Percentiles rank a stretch among this genome's conserved stretches.
These are phyloP conservation scores for Limenitis camilla DNA, from an alignment of 2,888 invertebrate genomes.

Conservation along the genomic window DNA sequence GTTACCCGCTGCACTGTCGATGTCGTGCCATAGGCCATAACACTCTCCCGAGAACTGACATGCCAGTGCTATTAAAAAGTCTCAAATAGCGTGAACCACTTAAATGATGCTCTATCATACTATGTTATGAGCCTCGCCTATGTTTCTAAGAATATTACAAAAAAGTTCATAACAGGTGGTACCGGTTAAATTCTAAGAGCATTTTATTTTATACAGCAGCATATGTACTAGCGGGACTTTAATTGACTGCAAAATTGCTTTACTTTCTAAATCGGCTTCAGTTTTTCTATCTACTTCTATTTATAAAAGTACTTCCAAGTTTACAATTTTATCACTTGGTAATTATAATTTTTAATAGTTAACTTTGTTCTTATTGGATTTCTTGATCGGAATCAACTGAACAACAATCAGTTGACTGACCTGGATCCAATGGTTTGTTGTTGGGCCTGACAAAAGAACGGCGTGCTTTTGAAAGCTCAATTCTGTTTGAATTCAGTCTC, in stretches of 20 bases:
- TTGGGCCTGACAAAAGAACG: slow-evolving; percentile 39
- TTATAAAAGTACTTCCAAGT: too few relatives aligned
- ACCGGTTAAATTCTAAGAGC: neutral
- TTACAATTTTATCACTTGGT: too few relatives aligned
- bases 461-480: slow-evolving; percentile 23
- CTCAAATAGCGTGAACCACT: slow-evolving; percentile 20
- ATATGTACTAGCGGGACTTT: slow-evolving; percentile 9
- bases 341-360: too few relatives aligned
- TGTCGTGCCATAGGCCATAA: slow-evolving; percentile 27
- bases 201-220: slow-evolving; percentile 9
- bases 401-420: too few relatives aligned
- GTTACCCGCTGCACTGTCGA: slow-evolving; percentile 43
- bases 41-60: slow-evolving; percentile 36
- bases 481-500: slow-evolving; percentile 29
- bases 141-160: slow-evolving; percentile 14
- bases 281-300: neutral
- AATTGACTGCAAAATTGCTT: slow-evolving; percentile 2
- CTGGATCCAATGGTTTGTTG: slow-evolving; percentile 18
- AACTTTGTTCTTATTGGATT: too few relatives aligned
- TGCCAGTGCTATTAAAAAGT: slow-evolving; percentile 30
- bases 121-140: slow-evolving; percentile 12
- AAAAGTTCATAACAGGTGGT: neutral
- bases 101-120: slow-evolving; percentile 14
- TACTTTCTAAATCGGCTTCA: neutral
- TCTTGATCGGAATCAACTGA: too few relatives aligned